Evolutionary conservation across 2,113 vertebrate genomes (phyloP).

Genomic region (Pelecanus crispus): DNA sequence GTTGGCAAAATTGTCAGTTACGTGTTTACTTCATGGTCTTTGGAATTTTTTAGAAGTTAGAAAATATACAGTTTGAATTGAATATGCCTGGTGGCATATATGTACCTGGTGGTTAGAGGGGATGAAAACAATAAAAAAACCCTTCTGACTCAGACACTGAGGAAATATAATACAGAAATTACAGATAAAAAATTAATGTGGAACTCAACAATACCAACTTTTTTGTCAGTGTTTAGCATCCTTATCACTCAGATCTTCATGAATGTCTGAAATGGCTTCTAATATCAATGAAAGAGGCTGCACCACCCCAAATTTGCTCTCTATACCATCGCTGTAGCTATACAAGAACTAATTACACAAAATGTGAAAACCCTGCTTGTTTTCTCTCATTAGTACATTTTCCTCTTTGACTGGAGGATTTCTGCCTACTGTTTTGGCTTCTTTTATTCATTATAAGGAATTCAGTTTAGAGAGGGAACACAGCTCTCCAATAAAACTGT

Average conservation of each 20-base stretch:
- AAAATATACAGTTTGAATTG: neutral
- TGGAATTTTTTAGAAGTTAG: neutral
- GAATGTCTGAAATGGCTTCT: neutral
- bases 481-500: neutral
- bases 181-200: neutral
- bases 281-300: neutral
- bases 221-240: neutral
- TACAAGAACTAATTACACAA: neutral
- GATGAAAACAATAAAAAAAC: neutral
- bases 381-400: neutral
- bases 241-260: neutral
- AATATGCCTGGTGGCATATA: neutral
- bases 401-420: neutral
- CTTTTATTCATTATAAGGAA: neutral
- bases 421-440: neutral
- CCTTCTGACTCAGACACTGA: neutral
- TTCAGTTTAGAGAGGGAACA: neutral
- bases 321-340: neutral
- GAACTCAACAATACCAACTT: neutral
- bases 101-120: neutral
- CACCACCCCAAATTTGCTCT: neutral
- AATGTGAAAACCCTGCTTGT: neutral
- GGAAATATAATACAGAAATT: neutral
- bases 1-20: neutral
- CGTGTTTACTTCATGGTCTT: neutral